Conservation (phyloP, 2,797 vertebrate species). For the Protosalanx chinensis region DNA sequence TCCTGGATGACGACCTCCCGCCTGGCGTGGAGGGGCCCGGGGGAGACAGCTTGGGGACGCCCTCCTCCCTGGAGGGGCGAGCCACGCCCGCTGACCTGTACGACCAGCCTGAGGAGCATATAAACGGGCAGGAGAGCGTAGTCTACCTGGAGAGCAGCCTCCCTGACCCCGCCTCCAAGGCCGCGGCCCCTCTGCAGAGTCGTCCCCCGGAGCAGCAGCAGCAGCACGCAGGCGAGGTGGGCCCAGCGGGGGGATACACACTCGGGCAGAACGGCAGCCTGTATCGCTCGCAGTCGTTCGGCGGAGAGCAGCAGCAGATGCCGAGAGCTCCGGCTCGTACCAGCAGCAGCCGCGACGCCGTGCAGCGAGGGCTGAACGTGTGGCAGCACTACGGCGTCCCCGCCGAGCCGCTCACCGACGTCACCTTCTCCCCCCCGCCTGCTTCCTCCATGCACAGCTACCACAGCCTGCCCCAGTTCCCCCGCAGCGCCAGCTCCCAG, state of each 20-base stretch:
- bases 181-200: slow-evolving; percentile 40
- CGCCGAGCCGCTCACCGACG: slow-evolving; percentile 77
- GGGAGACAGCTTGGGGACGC: slow-evolving; percentile 88
- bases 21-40: slow-evolving; percentile 91
- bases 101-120: slow-evolving; percentile 66
- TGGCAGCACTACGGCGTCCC: slow-evolving; percentile 89
- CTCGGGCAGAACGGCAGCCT: slow-evolving; percentile 74
- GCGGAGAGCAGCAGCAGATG: slow-evolving; percentile 69
- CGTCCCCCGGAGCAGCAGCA: slow-evolving; percentile 46
- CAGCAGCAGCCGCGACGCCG: slow-evolving; percentile 92
- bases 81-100: slow-evolving; percentile 76
- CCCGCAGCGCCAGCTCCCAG: slow-evolving; percentile 80
- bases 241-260: slow-evolving; percentile 58
- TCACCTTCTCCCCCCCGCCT: slow-evolving; percentile 58
- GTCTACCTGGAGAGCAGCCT: slow-evolving; percentile 65
- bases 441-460: slow-evolving; percentile 64
- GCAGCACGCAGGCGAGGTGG: slow-evolving; percentile 36
- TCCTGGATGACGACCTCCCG: slow-evolving; percentile 89
- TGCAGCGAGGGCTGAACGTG: slow-evolving; percentile 91
- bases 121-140: slow-evolving; percentile 71
- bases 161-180: slow-evolving; percentile 41
- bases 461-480: slow-evolving; percentile 87
- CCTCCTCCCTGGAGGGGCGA: slow-evolving; percentile 87
- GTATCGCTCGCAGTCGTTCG: slow-evolving; percentile 86
- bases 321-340: slow-evolving; percentile 88